Percentiles rank a stretch among this genome's conserved stretches.
Evolutionary conservation across 2,113 vertebrate genomes (phyloP).

Genomic region (Ptilonorhynchus violaceus): DNA sequence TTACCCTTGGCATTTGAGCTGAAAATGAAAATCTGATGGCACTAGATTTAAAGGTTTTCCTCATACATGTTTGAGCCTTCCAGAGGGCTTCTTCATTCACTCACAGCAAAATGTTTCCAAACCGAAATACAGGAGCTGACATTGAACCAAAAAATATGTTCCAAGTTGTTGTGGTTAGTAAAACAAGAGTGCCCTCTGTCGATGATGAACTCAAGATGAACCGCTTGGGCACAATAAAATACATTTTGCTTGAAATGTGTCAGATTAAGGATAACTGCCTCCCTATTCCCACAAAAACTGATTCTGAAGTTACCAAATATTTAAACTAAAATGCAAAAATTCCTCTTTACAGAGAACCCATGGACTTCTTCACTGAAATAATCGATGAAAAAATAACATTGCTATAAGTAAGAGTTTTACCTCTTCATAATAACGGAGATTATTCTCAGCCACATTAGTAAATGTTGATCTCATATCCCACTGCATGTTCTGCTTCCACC

Average conservation of each 20-base stretch:
- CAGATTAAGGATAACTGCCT: neutral
- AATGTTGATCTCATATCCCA: slow-evolving; percentile 85
- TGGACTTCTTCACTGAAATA: neutral
- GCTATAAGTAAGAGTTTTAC: slow-evolving; percentile 67
- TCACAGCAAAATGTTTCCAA: neutral
- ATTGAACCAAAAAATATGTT: neutral
- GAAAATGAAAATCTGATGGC: neutral
- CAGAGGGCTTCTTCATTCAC: neutral
- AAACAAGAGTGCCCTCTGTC: slow-evolving; percentile 70
- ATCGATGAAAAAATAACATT: neutral
- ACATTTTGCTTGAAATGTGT: neutral
- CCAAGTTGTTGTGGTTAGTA: slow-evolving; percentile 13
- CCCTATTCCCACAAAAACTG: neutral
- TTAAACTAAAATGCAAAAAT: neutral
- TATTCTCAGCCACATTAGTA: slow-evolving; percentile 80
- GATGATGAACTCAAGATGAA: slow-evolving; percentile 25
- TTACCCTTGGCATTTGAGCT: neutral
- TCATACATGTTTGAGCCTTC: neutral
- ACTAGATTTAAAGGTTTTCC: neutral
- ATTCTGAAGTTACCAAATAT: neutral
- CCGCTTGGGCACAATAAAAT: neutral
- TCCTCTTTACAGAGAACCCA: neutral
- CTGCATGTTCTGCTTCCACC: slow-evolving; percentile 86
- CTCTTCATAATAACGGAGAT: slow-evolving; percentile 88
- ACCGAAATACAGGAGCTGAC: neutral